Evolutionary conservation across 2,888 invertebrate genomes (phyloP), one percentile per base, ranked within the genome.

Genomic region (Smittia aterrima): DNA sequence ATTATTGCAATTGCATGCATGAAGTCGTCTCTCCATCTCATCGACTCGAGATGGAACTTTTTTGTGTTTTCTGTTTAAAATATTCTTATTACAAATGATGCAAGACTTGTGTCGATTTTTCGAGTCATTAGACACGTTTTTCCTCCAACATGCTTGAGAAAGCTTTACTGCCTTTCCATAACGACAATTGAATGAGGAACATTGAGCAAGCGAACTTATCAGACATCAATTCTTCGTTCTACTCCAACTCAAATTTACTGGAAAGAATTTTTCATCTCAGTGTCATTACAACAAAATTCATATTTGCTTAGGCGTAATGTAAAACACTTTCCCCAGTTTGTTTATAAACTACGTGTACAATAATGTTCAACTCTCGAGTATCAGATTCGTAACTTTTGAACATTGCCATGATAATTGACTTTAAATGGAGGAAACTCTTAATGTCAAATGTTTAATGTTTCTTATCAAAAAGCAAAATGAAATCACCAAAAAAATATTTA

Each of bases 91-190:
- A n/a, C n/a, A n/a, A n/a, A n/a, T n/a, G n/a, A 47, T 6, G 11
- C 47, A 47, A 16, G 47, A 47, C 11, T 47, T 47, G 22, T 22
- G 6, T 18, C 18, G 58, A 58, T 58, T 58, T 58, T 20, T 41
- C 67, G n/a, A 47, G 67, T 67, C 67, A 67, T 40, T 67, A 66
- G 40, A 66, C 66, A 66, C 66, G 66, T 66, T 38, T 40, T 16
- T 66, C 9, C 11, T 47, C n/a, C 47, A n/a, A 9, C 16, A 20
- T 58, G 22, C 58, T 58, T 22, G 20, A 58, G 2, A 22, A 58
- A 58, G n/a, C 11, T 47, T 47, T 47, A 47, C n/a, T 47, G 16
- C 11, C 11, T 6, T 47, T 47, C 11, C 47, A 47, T 47, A 9
- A 11, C 47, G 47, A 47, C 47, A 47, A 47, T n/a, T 16, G 47